Evolutionary conservation across 2,888 invertebrate genomes (phyloP), one percentile per base, ranked within the genome.

Genomic region (Mythimna impura): DNA sequence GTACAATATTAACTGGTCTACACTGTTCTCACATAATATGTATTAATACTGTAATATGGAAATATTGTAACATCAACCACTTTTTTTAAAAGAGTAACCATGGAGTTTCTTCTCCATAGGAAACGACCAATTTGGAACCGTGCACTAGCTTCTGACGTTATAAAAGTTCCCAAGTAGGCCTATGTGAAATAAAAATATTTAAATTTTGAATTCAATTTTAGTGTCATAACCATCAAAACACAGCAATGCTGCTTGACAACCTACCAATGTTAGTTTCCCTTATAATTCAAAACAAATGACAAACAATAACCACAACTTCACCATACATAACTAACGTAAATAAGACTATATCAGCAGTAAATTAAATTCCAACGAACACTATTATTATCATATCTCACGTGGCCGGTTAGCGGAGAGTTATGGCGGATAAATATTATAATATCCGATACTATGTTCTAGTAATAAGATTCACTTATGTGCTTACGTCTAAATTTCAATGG

Each of bases 401-500:
- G 73, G 72, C 71, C 47, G 67, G 78, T 78, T 80, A 78, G 72
- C 58, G 60, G 71, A 78, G 85, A 85, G 61, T 78, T 75, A 85
- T 83, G 54, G 75, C 67, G 62, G 68, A 78, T 85, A 85, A 85
- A 83, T 85, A 85, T 83, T 73, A 79, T 85, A 85, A 85, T 83
- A 81, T 80, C 61, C 66, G 62, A 66, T 75, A 70, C 76, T 66
- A 73, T 63, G 74, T 68, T 73, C 74, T 67, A 9, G 78, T 71
- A 74, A 84, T 86, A 81, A 83, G 83, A 86, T 86, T 86, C 86
- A 86, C 86, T 86, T 83, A 82, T 47, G 73, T 73, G 57, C 75
- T 80, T 82, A 85, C 85, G 75, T 83, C 83, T 81, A 87, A 86
- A 86, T 87, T 83, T 83, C 82, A 83, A 85, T 78, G 72, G 83